Base-by-base conservation (phyloP, 2,888 invertebrate species). In the Lumbricus terrestris region DNA sequence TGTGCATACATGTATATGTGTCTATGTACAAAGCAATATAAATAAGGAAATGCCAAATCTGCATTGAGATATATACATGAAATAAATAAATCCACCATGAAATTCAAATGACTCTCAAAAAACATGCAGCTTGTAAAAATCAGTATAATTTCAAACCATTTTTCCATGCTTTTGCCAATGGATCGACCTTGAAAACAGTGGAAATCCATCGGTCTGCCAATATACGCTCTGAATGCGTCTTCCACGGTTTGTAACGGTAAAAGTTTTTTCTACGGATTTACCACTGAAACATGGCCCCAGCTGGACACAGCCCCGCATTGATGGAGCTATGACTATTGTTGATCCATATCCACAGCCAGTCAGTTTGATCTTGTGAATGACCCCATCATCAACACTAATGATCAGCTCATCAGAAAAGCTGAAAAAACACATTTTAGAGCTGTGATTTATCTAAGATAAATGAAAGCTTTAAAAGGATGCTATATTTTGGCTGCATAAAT, bases 301-400 rank as follows among this genome's bases (percentile, higher is more conserved):
- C 91, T 96, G 94, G 89, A 96, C 95, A 35, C 93, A 95, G 37
- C 96, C 96, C 83, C 96, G 96, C 89, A 96, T 95, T 0, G 95
- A 94, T 0, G 97, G 96, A 88, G 96, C 96, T 23, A 96, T 96
- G 38, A 96, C 93, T 91, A 97, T 96, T 91, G 96, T 96, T 0
- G 96, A 96, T 6, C 97, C 97, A 88, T 96, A 94, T 29, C 97
- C 97, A 91, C 95, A 96, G 0, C 96, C 96, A 42, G 95, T 95
- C 82, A 97, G 93, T 15, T 96, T 95, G 34, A 95, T 94, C 15
- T 93, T 93, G 35, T 95, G 93, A 4, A 95, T 94, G 54, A 95
- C 95, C 90, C 96, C 95, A 92, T 96, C 95, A 54, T 94, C 88
- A 90, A 95, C 93, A 91, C 94, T 93, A 47, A 95, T 93, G 91